A percentile compares a stretch with the other conserved stretches of the same genome.
phyloP scores from a whole-genome alignment of 2,888 invertebrate species.

The Troides oblongomaculatus region DNA sequence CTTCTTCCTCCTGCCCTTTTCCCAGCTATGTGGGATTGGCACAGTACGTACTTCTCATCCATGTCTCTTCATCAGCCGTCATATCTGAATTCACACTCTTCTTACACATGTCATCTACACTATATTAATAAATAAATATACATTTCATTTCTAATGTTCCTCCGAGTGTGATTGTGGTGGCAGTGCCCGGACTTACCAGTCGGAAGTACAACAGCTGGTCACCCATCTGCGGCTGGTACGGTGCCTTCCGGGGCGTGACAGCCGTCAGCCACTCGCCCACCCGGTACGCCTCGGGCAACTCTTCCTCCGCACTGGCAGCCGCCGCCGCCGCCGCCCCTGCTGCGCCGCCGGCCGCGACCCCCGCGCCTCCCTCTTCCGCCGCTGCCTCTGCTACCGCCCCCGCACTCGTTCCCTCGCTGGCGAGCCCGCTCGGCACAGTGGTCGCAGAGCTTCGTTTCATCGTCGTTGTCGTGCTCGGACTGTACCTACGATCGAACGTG shows the following conservation, averaged over 20 bases:
- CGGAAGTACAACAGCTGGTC: constrained; percentile 92
- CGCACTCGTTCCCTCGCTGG: constrained; percentile 19
- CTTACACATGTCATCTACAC: no score
- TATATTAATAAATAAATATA: no score
- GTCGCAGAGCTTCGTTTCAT: constrained; percentile 36
- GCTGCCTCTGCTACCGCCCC: constrained; percentile 8
- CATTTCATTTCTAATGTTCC: no score
- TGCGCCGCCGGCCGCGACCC: constrained; percentile 14
- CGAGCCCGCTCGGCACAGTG: constrained; percentile 15
- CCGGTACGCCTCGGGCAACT: constrained; percentile 88
- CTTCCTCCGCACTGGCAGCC: constrained; percentile 38
- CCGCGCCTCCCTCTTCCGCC: constrained; percentile 6
- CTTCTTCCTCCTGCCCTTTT: no score
- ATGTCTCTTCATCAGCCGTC: no score
- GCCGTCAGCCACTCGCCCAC: constrained; percentile 97
- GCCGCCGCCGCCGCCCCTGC: constrained; percentile 1
- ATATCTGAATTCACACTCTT: no score
- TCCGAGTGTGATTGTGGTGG: background rate
- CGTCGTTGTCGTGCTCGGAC: constrained; percentile 40
- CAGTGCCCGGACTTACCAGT: constrained; percentile 44
- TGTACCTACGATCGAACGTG: constrained; percentile 39
- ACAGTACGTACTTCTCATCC: no score
- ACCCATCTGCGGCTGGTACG: constrained; percentile 97
- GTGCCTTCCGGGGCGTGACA: constrained; percentile 93
- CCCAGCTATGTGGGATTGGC: no score